phyloP scores from a whole-genome alignment of 2,888 invertebrate genomes.

The Lithophane leautieri region DNA sequence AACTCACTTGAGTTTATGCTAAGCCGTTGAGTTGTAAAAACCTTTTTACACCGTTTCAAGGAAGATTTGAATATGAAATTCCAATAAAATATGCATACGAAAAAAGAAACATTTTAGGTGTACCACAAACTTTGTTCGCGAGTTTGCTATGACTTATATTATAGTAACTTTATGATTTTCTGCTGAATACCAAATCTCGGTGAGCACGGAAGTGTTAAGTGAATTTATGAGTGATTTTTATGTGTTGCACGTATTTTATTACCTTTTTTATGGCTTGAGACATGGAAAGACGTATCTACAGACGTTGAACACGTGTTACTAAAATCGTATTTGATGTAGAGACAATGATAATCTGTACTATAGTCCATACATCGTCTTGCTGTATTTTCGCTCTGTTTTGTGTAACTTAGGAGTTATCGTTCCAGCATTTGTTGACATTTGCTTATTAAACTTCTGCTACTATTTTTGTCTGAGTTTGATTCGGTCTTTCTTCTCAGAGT shows the following conservation, averaged over 20 bases:
- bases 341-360: constrained; percentile 6
- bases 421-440: not conserved
- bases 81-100: constrained; percentile 71
- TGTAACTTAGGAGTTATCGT: not conserved
- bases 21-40: constrained; percentile 47
- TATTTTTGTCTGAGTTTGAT: not conserved
- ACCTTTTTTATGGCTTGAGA: constrained; percentile 48
- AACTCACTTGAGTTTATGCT: constrained; percentile 48
- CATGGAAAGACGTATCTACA: constrained; percentile 21
- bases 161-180: constrained; percentile 61
- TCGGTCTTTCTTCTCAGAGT: no score
- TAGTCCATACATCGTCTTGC: not conserved
- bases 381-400: not conserved
- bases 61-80: constrained; percentile 70
- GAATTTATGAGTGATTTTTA: constrained; percentile 56
- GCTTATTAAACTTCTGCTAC: not conserved
- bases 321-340: constrained; percentile 38
- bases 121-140: constrained; percentile 61
- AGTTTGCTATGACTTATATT: constrained; percentile 64
- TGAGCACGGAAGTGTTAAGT: constrained; percentile 47
- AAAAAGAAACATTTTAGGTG: constrained; percentile 68
- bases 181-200: constrained; percentile 46
- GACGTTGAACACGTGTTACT: constrained; percentile 25
- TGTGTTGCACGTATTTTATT: constrained; percentile 60
- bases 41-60: constrained; percentile 55